These are phyloP conservation scores for Neodiprion fabricii DNA, from an alignment of 1,140 invertebrate genomes.

Conservation along the genomic window DNA sequence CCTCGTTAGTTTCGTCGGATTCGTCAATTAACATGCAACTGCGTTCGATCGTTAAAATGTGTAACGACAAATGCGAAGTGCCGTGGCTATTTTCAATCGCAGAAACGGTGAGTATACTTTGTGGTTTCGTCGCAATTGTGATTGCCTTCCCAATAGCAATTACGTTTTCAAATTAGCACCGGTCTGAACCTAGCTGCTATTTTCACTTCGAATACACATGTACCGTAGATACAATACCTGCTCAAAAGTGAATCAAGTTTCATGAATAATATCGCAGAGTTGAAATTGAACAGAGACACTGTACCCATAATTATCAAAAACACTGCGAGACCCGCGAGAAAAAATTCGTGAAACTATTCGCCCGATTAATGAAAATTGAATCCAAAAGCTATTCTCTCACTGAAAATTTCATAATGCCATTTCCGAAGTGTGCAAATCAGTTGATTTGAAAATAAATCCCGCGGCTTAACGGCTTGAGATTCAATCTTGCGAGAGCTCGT, in stretches of 20 bases:
- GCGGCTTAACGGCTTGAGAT: background rate
- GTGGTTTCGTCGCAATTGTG: constrained; percentile 2
- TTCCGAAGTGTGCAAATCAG: too few species aligned
- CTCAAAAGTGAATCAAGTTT: background rate
- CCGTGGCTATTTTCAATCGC: background rate
- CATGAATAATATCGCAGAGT: background rate
- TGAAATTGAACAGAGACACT: background rate
- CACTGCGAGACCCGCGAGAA: background rate
- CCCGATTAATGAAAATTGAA: too few species aligned
- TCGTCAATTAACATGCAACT: too few species aligned
- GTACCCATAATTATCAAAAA: background rate
- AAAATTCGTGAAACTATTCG: too few species aligned
- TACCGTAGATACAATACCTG: background rate
- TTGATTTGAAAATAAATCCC: too few species aligned
- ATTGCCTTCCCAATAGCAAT: background rate
- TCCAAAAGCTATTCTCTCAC: too few species aligned
- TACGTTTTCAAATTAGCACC: background rate
- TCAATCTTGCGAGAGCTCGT: background rate
- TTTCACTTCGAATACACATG: background rate
- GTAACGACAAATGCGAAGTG: too few species aligned
- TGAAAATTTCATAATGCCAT: too few species aligned
- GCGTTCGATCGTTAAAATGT: too few species aligned
- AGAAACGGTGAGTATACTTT: background rate
- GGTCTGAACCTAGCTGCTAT: background rate
- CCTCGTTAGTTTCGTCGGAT: too few species aligned